Percentiles rank a stretch among this genome's conserved stretches.
These are phyloP conservation scores for Nebria salina DNA, from an alignment of 2,888 invertebrate genomes.

Conservation along the genomic window DNA sequence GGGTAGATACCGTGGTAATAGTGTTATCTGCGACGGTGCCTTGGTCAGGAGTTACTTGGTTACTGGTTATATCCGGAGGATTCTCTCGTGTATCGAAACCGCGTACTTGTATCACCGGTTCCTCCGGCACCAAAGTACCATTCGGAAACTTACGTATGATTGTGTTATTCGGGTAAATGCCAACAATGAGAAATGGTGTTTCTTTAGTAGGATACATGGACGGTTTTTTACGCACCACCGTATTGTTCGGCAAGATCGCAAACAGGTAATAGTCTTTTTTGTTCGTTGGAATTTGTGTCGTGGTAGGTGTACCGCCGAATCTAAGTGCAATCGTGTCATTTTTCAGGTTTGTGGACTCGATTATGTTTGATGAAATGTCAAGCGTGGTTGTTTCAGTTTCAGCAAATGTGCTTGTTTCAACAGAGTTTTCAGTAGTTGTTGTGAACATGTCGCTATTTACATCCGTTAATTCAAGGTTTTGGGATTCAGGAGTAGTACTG, in stretches of 20 bases:
- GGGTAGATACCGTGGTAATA: slow-evolving; percentile 64
- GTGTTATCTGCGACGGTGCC: slow-evolving; percentile 64
- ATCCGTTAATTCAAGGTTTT: slow-evolving; percentile 51
- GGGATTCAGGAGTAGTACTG: slow-evolving; percentile 4
- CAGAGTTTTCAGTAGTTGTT: slow-evolving; percentile 40
- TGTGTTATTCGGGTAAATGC: slow-evolving; percentile 81
- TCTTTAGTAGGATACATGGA: slow-evolving; percentile 74
- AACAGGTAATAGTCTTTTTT: slow-evolving; percentile 76
- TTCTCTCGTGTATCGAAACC: slow-evolving; percentile 69
- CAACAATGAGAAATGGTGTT: slow-evolving; percentile 78
- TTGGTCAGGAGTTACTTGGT: slow-evolving; percentile 67
- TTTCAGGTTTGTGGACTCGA: slow-evolving; percentile 50
- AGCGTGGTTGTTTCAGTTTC: slow-evolving; percentile 48
- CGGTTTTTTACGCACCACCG: slow-evolving; percentile 79
- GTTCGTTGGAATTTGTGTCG: slow-evolving; percentile 61
- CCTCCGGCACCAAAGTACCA: slow-evolving; percentile 79
- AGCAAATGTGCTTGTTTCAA: slow-evolving; percentile 36
- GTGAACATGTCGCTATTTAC: slow-evolving; percentile 51
- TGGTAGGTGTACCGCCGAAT: not conserved
- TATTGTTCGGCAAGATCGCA: slow-evolving; percentile 81
- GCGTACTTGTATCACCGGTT: slow-evolving; percentile 63
- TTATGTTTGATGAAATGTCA: slow-evolving; percentile 51
- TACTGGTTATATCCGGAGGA: slow-evolving; percentile 71
- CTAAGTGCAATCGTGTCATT: slow-evolving; percentile 37
- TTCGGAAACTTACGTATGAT: slow-evolving; percentile 83